A percentile compares a stretch with the other conserved stretches of the same genome.
Conservation (phyloP, 2,113 vertebrate genomes). For the Charina bottae region DNA sequence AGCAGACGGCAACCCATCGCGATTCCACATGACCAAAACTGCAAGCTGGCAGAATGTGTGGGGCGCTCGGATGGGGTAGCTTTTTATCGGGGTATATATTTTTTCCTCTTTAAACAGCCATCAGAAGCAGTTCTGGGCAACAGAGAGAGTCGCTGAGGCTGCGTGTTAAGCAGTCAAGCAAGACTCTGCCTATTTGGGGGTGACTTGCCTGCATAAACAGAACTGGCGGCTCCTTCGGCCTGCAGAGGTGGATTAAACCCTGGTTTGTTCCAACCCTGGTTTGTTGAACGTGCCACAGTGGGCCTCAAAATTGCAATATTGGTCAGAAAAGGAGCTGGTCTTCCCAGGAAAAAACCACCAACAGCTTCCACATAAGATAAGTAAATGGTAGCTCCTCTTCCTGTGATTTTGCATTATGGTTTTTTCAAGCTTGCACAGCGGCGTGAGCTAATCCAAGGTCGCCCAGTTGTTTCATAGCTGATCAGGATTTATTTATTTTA, state of each 20-base stretch:
- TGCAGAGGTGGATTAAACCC: not conserved
- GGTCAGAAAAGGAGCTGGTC: not conserved
- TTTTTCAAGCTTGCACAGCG: not conserved
- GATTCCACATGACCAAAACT: slow-evolving; percentile 13
- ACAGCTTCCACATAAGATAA: no score
- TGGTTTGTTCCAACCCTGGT: not conserved
- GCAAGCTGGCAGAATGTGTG: not conserved
- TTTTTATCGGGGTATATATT: not conserved
- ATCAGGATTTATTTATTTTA: not conserved
- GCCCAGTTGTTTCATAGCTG: not conserved
- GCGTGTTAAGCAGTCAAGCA: not conserved
- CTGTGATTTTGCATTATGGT: not conserved
- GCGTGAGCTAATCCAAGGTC: not conserved
- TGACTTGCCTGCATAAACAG: not conserved
- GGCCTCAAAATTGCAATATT: not conserved
- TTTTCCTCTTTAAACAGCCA: not conserved
- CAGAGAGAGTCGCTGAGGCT: not conserved
- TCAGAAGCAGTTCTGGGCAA: not conserved
- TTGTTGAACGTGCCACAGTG: no score
- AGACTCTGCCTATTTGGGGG: not conserved
- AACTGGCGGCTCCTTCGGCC: not conserved
- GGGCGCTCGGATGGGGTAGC: not conserved
- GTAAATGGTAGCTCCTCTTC: not conserved
- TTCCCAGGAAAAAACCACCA: not conserved
- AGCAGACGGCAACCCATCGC: slow-evolving; percentile 50